Conservation (phyloP, 2,888 invertebrate species). For the Ptilodon capucinus region DNA sequence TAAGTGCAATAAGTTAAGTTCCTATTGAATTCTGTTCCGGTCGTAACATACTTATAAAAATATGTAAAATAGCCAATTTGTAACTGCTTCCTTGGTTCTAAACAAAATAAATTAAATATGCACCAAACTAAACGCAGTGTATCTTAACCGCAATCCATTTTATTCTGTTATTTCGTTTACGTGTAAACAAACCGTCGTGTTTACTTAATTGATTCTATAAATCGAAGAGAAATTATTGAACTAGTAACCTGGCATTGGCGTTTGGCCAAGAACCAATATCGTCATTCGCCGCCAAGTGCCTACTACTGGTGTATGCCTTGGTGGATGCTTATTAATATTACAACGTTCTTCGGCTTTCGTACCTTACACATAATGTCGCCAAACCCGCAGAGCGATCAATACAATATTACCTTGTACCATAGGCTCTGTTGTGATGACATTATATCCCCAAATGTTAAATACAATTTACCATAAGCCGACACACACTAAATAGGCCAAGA, state of each 20-base stretch:
- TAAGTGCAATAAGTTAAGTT: too few species aligned
- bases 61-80: too few species aligned
- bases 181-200: not conserved
- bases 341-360: not conserved
- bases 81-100: too few species aligned
- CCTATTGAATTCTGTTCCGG: too few species aligned
- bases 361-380: not conserved
- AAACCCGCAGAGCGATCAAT: not conserved
- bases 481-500: slow-evolving; percentile 41
- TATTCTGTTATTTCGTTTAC: not conserved
- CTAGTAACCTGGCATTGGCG: slow-evolving; percentile 43
- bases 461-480: slow-evolving; percentile 16
- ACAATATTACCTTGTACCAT: not conserved
- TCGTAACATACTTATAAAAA: too few species aligned
- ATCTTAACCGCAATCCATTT: too few species aligned
- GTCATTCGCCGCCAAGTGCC: slow-evolving; percentile 22
- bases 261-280: slow-evolving; percentile 32
- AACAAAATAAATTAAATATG: too few species aligned
- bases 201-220: not conserved
- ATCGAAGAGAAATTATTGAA: slow-evolving; percentile 38
- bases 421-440: not conserved
- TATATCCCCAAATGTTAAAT: slow-evolving; percentile 6
- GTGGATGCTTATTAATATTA: slow-evolving; percentile 15
- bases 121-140: too few species aligned
- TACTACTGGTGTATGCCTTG: too few species aligned